Conservation (phyloP, 2,113 vertebrate species). For the Rallus limicola region DNA sequence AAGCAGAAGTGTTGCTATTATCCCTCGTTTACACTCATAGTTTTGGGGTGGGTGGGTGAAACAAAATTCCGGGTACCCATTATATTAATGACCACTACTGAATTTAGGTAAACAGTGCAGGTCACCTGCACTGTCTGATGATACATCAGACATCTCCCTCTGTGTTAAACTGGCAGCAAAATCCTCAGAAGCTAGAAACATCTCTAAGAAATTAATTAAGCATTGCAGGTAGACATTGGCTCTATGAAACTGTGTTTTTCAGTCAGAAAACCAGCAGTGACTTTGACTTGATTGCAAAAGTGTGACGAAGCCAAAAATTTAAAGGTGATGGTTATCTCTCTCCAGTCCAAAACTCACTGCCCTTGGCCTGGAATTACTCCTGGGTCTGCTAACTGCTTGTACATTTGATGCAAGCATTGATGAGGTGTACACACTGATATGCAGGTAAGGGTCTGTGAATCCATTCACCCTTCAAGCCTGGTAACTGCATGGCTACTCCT, state of each 20-base stretch:
- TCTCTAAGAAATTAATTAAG: no score
- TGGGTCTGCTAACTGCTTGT: neutral
- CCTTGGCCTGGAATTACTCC: neutral
- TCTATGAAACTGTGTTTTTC: no score
- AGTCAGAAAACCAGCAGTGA: neutral
- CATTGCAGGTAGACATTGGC: no score
- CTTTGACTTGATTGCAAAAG: neutral
- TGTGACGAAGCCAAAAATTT: neutral
- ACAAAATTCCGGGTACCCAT: neutral
- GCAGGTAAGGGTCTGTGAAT: neutral
- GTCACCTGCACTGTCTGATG: no score
- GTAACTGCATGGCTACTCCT: neutral
- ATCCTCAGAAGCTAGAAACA: no score
- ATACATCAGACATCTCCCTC: no score
- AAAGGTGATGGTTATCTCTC: neutral
- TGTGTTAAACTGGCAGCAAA: no score
- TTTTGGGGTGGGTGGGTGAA: neutral
- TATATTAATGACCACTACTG: neutral
- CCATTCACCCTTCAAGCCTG: neutral
- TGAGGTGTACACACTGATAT: neutral
- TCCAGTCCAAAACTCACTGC: neutral
- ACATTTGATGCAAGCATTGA: neutral
- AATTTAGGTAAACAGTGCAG: neutral
- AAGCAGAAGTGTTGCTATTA: neutral
- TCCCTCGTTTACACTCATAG: neutral